Evolutionary conservation across 2,797 vertebrate species (phyloP).

Genomic region (Erethizon dorsatum): DNA sequence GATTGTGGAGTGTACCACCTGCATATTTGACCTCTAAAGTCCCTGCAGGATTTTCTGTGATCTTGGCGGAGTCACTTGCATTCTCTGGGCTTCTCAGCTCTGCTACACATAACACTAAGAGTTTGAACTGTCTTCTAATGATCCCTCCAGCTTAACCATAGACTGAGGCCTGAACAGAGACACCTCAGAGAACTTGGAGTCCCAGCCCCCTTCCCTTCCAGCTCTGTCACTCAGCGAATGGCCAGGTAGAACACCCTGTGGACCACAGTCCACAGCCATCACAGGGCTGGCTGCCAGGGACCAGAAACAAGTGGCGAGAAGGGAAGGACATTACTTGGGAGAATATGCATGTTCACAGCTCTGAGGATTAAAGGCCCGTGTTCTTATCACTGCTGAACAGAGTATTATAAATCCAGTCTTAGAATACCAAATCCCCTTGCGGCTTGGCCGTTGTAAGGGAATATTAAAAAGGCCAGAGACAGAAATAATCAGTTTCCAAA

Average conservation of each 20-base stretch:
- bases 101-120: neutral
- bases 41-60: neutral
- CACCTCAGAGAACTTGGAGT: neutral
- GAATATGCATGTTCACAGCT: conserved; percentile 92
- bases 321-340: conserved; percentile 89
- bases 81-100: neutral
- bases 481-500: conserved; percentile 92
- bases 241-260: neutral
- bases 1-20: neutral
- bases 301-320: conserved; percentile 48
- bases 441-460: conserved; percentile 89
- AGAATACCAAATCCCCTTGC: conserved; percentile 90
- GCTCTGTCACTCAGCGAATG: neutral
- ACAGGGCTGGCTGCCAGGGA: conserved; percentile 58
- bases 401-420: conserved; percentile 92
- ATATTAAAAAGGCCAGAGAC: conserved; percentile 91
- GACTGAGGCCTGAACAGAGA: neutral
- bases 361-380: conserved; percentile 91
- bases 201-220: too few relatives aligned
- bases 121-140: neutral
- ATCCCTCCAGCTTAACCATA: neutral
- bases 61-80: neutral
- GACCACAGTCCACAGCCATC: neutral
- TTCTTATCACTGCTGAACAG: conserved; percentile 92
- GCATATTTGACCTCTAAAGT: neutral